Percentiles rank a stretch among this genome's conserved stretches.
Conservation (phyloP, 2,113 vertebrate genomes). For the Cranoglanis bouderius region DNA sequence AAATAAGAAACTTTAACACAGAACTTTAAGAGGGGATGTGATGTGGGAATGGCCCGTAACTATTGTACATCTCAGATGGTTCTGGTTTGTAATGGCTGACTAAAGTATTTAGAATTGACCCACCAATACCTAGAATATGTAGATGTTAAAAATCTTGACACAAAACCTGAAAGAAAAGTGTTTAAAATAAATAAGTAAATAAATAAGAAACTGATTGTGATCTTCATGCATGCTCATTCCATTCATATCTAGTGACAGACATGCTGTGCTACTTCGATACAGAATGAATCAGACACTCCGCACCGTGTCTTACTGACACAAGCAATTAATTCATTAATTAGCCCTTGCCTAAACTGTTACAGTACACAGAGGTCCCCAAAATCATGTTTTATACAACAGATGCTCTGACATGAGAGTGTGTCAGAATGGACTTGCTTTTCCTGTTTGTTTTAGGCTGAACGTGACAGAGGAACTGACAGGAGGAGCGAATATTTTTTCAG, state of each 20-base stretch:
- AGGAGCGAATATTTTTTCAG: conserved; percentile 71
- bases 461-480: conserved; percentile 62
- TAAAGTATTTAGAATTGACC: background rate
- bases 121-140: too few relatives aligned
- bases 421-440: conserved; percentile 60
- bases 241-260: conserved; percentile 11
- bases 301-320: conserved; percentile 68
- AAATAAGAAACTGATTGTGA: background rate
- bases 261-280: background rate
- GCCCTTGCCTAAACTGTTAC: conserved; percentile 58
- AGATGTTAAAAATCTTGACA: background rate
- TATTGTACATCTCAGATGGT: background rate
- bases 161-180: background rate
- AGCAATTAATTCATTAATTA: conserved; percentile 78
- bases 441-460: conserved; percentile 63
- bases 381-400: conserved; percentile 68
- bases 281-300: conserved; percentile 29
- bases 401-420: conserved; percentile 66
- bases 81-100: background rate
- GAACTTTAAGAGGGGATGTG: background rate
- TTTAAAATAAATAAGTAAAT: too few relatives aligned
- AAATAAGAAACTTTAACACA: background rate
- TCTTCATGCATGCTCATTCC: background rate
- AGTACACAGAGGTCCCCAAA: conserved; percentile 57
- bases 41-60: background rate